These are phyloP conservation scores for Chromoteleia sp. DNA, from an alignment of 2,888 invertebrate genomes.

Conservation along the genomic window DNA sequence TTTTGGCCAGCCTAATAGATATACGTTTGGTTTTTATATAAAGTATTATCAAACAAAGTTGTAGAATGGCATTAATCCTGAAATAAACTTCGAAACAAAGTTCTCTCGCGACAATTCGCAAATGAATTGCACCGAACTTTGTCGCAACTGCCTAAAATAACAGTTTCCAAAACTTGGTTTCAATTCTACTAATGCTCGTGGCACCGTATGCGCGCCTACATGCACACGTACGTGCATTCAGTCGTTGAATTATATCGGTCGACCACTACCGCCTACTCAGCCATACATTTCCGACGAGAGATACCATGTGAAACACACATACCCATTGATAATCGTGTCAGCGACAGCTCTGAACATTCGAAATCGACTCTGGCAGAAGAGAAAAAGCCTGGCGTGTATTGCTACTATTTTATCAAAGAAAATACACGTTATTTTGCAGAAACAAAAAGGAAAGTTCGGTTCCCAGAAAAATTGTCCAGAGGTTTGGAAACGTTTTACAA, in stretches of 20 bases:
- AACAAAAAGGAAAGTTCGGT: not conserved
- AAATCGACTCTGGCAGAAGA: constrained; percentile 30
- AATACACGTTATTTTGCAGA: not conserved
- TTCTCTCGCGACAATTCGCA: not conserved
- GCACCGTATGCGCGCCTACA: constrained; percentile 5
- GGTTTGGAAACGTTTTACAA: too few relatives aligned
- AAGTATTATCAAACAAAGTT: not conserved
- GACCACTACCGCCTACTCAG: constrained; percentile 59
- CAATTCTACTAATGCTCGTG: constrained; percentile 7
- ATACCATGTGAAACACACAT: constrained; percentile 29
- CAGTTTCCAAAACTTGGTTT: constrained; percentile 25
- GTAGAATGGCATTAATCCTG: not conserved
- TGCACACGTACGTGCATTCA: not conserved
- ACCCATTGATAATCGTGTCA: constrained; percentile 48
- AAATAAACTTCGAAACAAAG: not conserved
- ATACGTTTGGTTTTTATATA: too few relatives aligned
- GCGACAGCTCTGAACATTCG: constrained; percentile 39
- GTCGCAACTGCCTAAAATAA: constrained; percentile 21
- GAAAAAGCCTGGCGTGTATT: constrained; percentile 4
- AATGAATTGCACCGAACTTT: constrained; percentile 17
- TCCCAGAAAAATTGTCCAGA: too few relatives aligned
- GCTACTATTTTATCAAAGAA: not conserved
- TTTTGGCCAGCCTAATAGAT: too few relatives aligned
- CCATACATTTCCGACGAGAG: constrained; percentile 22
- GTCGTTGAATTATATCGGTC: constrained; percentile 54